Evolutionary conservation across 2,113 vertebrate species (phyloP), one percentile per base, ranked within the genome.

Genomic region (Macroglossus sobrinus): DNA sequence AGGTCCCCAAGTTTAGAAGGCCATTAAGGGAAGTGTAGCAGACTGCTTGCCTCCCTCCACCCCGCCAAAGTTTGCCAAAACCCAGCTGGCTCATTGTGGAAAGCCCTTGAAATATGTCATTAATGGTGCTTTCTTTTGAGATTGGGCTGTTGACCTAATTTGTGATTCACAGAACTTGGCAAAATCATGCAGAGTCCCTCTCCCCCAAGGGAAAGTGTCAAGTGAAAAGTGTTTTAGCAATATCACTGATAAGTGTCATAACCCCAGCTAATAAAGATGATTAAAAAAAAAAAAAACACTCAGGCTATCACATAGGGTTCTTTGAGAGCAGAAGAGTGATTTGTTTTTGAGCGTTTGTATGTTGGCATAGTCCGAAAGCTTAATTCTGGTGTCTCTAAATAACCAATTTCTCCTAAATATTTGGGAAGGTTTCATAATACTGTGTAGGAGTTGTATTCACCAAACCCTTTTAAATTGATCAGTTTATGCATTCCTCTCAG

Each of bases 111-210:
- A 96, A 93, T 82, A 59, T 81, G 71, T 94, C 80, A 57, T 78
- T 95, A 94, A 50, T 79, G 66, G 30, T 87, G 71, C 80, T 95
- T 93, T 50, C 87, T 96, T 96, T 68, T 64, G 81, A 76, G 64
- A 76, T 94, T 66, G 53, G 94, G 71, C 81, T 93, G 94, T 97
- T 96, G 95, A 91, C 94, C 95, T 96, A 92, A 96, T 96, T 92
- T 92, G 95, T 93, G 64, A 97, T 68, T 13, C 80, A 66, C 71
- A 90, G 84, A 90, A 89, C n/a, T 74, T 84, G 64, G 68, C 91
- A 53, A 75, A 69, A 75, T 94, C 47, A 8, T 28, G 47, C n/a
- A 8, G 10, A 28, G 10, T 16, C 59, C 55, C 47, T 13, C 22
- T n/a, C 24, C 40, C 28, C 33, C 40, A 43, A 89, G 80, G 75